These are phyloP conservation scores for Heliconius himera DNA, from an alignment of 1,140 invertebrate genomes.

Conservation along the genomic window DNA sequence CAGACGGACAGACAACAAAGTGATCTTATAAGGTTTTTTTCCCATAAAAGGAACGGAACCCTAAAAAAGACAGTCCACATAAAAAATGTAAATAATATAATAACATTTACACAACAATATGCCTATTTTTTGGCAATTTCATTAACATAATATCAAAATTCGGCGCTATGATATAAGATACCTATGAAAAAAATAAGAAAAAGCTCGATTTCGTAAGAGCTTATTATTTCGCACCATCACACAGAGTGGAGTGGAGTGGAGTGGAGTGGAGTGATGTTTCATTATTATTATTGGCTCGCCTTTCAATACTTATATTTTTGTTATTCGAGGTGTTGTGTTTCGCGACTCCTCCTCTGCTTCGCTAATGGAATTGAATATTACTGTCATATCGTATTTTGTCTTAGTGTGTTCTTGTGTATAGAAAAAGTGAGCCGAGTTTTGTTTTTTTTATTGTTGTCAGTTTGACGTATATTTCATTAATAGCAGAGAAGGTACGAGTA, in stretches of 20 bases:
- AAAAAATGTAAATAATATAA: not conserved
- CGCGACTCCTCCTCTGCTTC: not conserved
- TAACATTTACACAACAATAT: not conserved
- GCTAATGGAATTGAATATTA: constrained; percentile 2
- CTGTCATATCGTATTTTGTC: constrained; percentile 3
- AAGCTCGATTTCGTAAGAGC: constrained; percentile 10
- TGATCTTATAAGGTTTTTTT: too few species aligned
- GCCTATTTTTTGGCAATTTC: not conserved
- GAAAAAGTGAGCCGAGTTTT: not conserved
- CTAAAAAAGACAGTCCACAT: too few species aligned
- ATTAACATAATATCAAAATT: not conserved
- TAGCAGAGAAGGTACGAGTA: not conserved
- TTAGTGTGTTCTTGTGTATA: not conserved
- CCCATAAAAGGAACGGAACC: too few species aligned
- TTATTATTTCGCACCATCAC: constrained; percentile 14
- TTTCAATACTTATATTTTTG: constrained; percentile 4
- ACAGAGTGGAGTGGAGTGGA: not conserved
- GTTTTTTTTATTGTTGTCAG: too few species aligned
- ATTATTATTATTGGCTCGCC: constrained; percentile 17
- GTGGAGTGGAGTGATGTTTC: constrained; percentile 11
- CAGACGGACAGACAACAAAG: too few species aligned
- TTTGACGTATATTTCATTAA: not conserved
- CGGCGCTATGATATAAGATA: not conserved
- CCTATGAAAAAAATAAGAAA: not conserved
- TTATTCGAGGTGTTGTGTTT: not conserved